Base-by-base conservation (phyloP, 1,140 invertebrate genomes). In the Halesus radiatus region DNA sequence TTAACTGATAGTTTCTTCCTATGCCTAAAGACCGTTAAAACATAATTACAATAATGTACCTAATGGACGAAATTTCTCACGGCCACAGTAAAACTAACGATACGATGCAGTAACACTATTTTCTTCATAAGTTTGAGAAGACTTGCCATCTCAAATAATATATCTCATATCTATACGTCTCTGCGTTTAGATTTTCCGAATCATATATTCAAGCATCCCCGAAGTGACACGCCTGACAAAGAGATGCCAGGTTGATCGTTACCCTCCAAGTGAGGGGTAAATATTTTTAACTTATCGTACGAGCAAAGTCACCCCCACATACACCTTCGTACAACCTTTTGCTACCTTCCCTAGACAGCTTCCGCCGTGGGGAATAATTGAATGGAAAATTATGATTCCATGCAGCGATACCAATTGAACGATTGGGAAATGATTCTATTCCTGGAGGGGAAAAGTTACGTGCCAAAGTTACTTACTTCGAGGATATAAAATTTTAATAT, bases 211-310 rank as follows among this genome's bases (percentile, higher is more conserved):
- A 80, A 56, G 45, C 56, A 80, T 75, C 60, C 60, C 62, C 10
- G 23, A 66, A 54, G 52, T 80, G 70, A 74, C 70, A 76, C 32
- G 73, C 62, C 54, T 80, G 70, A 80, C 73, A 54, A 52, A 75
- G 54, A 52, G 58, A 68, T 50, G 68, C 53, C 53, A 70, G 53
- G 66, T 50, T 73, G 16, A 60, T 26, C 66, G n/a, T 20, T 50
- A 64, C 54, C 26, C 32, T 37, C 29, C 29, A 37, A 10, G 62
- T 70, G 20, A 78, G 64, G 53, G 68, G 56, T 72, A 29, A 53
- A 79, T 58, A 79, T 79, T 74, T 79, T 79, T 79, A 79, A 64
- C 56, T 45, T 50, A 76, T 76, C 29, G 56, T 76, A 22, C 26
- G 45, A 78, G 18, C n/a, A 18, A 76, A 23, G 76, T 26, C 16